These are phyloP conservation scores for Hirundo rustica DNA, from an alignment of 2,797 vertebrate genomes.

Conservation along the genomic window DNA sequence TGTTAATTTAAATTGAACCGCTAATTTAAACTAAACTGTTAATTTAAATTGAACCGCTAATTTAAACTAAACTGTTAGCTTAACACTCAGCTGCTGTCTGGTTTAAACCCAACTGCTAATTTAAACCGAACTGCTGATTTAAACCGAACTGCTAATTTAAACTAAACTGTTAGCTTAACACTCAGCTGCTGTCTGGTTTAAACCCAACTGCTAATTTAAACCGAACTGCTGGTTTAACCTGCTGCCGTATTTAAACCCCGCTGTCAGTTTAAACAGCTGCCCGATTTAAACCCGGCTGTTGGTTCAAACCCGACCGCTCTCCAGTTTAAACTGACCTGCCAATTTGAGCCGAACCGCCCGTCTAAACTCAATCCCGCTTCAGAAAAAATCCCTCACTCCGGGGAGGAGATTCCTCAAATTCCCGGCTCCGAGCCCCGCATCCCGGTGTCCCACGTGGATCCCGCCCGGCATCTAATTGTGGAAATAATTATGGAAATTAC, in stretches of 20 bases:
- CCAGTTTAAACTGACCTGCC: too few relatives aligned
- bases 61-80: not conserved
- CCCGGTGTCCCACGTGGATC: not conserved
- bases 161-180: too few relatives aligned
- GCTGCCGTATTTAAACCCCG: not conserved
- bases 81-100: not conserved
- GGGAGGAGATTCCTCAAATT: not conserved
- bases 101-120: too few relatives aligned
- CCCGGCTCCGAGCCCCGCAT: not conserved
- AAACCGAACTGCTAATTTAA: not conserved
- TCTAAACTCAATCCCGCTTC: not conserved
- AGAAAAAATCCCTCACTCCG: not conserved
- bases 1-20: not conserved
- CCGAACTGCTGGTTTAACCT: not conserved
- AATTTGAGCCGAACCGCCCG: not conserved
- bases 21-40: rapidly evolving
- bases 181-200: not conserved
- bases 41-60: not conserved
- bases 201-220: not conserved
- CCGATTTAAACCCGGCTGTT: not conserved
- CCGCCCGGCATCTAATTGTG: not conserved
- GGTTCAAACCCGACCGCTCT: too few relatives aligned
- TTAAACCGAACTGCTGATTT: too few relatives aligned
- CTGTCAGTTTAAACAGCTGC: not conserved
- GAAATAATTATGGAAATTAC: not conserved